A percentile compares a stretch with the other conserved stretches of the same genome.
phyloP scores from a whole-genome alignment of 2,113 vertebrate species.

The Xiphias gladius region DNA sequence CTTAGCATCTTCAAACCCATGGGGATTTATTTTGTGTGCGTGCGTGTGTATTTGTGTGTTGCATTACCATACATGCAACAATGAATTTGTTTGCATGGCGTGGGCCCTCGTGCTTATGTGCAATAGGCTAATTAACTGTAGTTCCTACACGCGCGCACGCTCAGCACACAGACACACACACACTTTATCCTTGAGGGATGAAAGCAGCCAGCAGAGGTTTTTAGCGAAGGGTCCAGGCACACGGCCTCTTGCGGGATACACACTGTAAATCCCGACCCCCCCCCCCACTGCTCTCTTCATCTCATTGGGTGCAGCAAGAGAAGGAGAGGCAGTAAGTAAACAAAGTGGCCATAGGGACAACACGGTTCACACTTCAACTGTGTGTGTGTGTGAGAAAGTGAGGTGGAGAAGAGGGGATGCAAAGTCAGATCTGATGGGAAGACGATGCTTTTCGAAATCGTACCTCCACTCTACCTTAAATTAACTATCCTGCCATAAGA shows the following conservation, averaged over 20 bases:
- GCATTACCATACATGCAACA: constrained; percentile 41
- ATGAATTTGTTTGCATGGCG: constrained; percentile 13
- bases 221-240: constrained; percentile 46
- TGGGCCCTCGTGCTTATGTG: constrained; percentile 12
- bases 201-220: constrained; percentile 51
- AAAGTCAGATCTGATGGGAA: background rate
- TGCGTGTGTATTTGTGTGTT: background rate
- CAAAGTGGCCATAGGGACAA: constrained; percentile 49
- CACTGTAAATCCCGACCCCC: constrained; percentile 10
- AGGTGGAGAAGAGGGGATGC: background rate
- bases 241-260: constrained; percentile 20
- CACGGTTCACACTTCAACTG: background rate
- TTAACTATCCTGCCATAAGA: background rate
- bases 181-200: constrained; percentile 48
- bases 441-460: background rate
- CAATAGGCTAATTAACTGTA: constrained; percentile 59
- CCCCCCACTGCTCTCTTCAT: background rate
- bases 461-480: background rate
- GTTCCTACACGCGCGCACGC: constrained; percentile 14
- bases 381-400: constrained; percentile 12
- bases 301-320: constrained; percentile 30
- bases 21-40: constrained; percentile 38
- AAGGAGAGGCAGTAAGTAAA: constrained; percentile 53
- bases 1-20: constrained; percentile 69
- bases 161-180: constrained; percentile 25